Conservation (phyloP, 2,888 invertebrate species). For the Clepsis dumicolana region DNA sequence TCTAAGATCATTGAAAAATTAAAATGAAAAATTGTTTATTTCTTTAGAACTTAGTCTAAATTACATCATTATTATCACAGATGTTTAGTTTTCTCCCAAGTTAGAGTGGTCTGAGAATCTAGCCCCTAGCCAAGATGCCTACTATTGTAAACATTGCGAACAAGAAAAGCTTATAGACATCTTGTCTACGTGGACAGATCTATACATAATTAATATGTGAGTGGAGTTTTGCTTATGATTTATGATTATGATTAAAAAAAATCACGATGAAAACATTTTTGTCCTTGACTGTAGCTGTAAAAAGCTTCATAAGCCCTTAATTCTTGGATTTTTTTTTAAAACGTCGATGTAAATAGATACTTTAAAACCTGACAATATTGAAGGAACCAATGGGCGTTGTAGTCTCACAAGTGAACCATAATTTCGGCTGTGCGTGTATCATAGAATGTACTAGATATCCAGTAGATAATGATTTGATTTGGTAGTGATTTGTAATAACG, state of each 20-base stretch:
- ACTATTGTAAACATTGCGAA: no score
- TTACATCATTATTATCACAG: no score
- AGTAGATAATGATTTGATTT: conserved; percentile 48
- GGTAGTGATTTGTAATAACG: conserved; percentile 34
- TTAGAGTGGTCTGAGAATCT: no score
- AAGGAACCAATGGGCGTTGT: conserved; percentile 42
- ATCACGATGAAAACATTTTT: background rate
- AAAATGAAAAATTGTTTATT: no score
- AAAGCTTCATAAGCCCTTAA: background rate
- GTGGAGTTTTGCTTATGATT: no score
- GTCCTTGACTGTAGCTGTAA: background rate
- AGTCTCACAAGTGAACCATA: conserved; percentile 42
- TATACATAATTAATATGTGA: background rate
- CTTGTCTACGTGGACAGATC: conserved; percentile 2
- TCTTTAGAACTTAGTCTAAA: no score
- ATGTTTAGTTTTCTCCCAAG: no score
- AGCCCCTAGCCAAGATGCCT: no score
- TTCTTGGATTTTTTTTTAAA: background rate
- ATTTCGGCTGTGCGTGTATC: conserved; percentile 63
- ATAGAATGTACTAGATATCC: conserved; percentile 50
- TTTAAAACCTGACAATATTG: conserved; percentile 35
- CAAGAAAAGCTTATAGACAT: no score
- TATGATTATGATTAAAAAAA: no score
- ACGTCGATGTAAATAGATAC: conserved; percentile 35
- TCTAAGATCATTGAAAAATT: no score